Base-by-base conservation (phyloP, 1,140 invertebrate species). In the Diuraphis noxia region DNA sequence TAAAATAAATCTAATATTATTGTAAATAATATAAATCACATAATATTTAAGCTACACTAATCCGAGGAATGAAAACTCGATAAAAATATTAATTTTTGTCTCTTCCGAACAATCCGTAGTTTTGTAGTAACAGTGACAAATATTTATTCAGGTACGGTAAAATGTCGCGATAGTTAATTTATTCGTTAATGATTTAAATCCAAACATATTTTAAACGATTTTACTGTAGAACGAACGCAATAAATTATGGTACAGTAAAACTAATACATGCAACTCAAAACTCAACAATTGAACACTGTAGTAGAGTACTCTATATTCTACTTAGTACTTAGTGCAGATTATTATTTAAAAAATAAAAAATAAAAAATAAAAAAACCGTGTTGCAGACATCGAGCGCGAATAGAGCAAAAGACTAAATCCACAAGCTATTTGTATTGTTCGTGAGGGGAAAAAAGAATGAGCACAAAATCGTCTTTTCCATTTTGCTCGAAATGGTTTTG, bases 401-500 rank as follows among this genome's bases (percentile, higher is more conserved):
- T 87, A 87, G 23, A 38, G 23, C 30, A 88, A 88, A 63, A 56
- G 34, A 52, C 34, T 40, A 63, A 63, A 56, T 40, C 49, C 49
- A 63, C 52, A 40, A 63, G 23, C 46, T 36, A 13, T 88, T 88
- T 36, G 34, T 88, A 63, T 88, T 88, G 86, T 88, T 63, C 30
- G 30, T 1, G 21, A 49, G 6, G 84, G 8, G 36, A 86, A 86
- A 86, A 86, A 19, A 43, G 41, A 86, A 86, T 52, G 86, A 88
- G 38, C 49, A 41, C 36, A 63, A 88, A 40, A 88, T 88, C 86
- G 86, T 88, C 86, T 63, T 88, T 88, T 63, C 46, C 86, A 63
- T 88, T 38, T 88, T 40, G 25, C 5, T 88, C 25, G 25, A 63
- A 88, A 88, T 17, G 86, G 30, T 88, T 63, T 88, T 63, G 49